Percentiles rank a stretch among this genome's conserved stretches.
Evolutionary conservation across 1,140 invertebrate species (phyloP).

Genomic region (Calephelis nemesis): DNA sequence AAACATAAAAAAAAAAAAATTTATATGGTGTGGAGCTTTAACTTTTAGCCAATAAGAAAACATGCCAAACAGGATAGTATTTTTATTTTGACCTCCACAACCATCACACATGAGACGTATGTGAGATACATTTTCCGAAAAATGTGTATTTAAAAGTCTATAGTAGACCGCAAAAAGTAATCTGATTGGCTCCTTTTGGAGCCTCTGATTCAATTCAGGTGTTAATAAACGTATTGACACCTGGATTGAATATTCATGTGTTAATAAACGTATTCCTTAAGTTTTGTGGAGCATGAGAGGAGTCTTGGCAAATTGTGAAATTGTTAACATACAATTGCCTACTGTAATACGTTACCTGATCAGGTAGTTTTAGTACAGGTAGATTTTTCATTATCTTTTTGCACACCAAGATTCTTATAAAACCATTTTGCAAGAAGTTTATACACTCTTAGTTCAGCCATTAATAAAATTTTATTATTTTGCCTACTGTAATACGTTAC

Average conservation of each 20-base stretch:
- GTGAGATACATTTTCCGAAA: slow-evolving; percentile 20
- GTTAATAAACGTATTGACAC: slow-evolving; percentile 20
- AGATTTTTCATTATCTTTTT: slow-evolving; percentile 22
- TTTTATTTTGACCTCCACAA: slow-evolving; percentile 31
- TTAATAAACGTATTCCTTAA: background rate
- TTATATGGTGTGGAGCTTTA: slow-evolving; percentile 25
- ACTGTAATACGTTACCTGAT: slow-evolving; percentile 21
- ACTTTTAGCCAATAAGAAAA: slow-evolving; percentile 21
- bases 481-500: slow-evolving; percentile 21
- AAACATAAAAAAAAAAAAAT: slow-evolving; percentile 25
- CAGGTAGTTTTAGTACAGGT: slow-evolving; percentile 18
- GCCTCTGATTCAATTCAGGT: slow-evolving; percentile 17
- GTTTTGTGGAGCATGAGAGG: slow-evolving; percentile 19
- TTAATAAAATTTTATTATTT: slow-evolving; percentile 22
- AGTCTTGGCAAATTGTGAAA: slow-evolving; percentile 20
- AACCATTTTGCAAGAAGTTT: slow-evolving; percentile 25
- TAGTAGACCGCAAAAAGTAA: slow-evolving; percentile 17
- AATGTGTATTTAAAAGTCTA: slow-evolving; percentile 17
- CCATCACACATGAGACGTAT: slow-evolving; percentile 21
- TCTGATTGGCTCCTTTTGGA: slow-evolving; percentile 24
- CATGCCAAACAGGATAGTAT: slow-evolving; percentile 27
- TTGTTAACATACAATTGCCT: slow-evolving; percentile 24
- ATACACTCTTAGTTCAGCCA: slow-evolving; percentile 18
- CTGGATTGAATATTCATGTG: no score
- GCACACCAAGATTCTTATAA: slow-evolving; percentile 23